Evolutionary conservation across 2,797 vertebrate species (phyloP).

Genomic region (Apogon talboti): DNA sequence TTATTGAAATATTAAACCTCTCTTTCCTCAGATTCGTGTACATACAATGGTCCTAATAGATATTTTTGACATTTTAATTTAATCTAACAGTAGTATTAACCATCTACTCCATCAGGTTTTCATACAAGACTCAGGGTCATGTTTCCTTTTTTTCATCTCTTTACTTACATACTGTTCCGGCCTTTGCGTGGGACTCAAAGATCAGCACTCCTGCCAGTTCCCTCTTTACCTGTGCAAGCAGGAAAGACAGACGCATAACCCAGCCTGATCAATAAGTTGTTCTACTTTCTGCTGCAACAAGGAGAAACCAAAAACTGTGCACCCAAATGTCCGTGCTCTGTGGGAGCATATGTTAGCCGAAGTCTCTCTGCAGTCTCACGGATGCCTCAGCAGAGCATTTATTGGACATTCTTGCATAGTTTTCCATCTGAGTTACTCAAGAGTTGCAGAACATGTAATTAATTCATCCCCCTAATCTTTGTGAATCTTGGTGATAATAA

Average conservation of each 20-base stretch:
- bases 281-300: background rate
- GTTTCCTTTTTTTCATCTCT: background rate
- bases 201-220: slow-evolving; percentile 95
- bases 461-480: no score
- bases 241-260: background rate
- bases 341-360: no score
- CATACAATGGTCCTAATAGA: no score
- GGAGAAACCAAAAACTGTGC: slow-evolving; percentile 1
- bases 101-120: no score
- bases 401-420: background rate
- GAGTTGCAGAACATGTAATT: background rate
- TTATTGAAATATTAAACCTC: no score
- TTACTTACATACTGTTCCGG: slow-evolving; percentile 97
- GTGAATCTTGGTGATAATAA: no score
- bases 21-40: no score
- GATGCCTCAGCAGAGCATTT: no score
- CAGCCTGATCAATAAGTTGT: background rate
- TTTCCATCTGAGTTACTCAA: background rate
- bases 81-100: no score
- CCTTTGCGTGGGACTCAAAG: slow-evolving; percentile 96
- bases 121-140: background rate
- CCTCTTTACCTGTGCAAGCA: slow-evolving; percentile 90
- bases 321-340: background rate
- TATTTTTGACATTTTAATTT: no score
- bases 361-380: no score